Percentiles rank a stretch among this genome's conserved stretches.
These are phyloP conservation scores for Reticulitermes lucifugus DNA, from an alignment of 2,888 invertebrate genomes.

Conservation along the genomic window DNA sequence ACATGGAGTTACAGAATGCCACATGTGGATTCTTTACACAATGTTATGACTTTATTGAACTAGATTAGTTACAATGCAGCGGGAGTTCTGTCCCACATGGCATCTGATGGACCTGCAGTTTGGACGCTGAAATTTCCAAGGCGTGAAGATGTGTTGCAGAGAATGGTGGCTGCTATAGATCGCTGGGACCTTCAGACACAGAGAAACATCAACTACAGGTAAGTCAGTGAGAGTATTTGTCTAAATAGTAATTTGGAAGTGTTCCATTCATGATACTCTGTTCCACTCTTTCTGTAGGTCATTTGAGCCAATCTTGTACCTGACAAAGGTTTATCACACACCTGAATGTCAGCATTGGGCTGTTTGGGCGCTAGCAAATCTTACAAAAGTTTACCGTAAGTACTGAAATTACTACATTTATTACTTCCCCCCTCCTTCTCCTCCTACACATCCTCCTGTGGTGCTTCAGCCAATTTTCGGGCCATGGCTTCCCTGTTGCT, in stretches of 20 bases:
- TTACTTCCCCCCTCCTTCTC: too few relatives aligned
- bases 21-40: too few relatives aligned
- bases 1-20: too few relatives aligned
- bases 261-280: background rate
- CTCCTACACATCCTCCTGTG: too few relatives aligned
- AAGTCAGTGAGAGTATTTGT: background rate
- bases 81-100: slow-evolving; percentile 95
- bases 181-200: slow-evolving; percentile 89
- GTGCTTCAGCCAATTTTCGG: too few relatives aligned
- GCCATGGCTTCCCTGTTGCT: too few relatives aligned
- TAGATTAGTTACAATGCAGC: slow-evolving; percentile 95
- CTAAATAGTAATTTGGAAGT: background rate
- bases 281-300: slow-evolving; percentile 67
- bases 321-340: slow-evolving; percentile 86
- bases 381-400: slow-evolving; percentile 93
- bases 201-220: slow-evolving; percentile 94
- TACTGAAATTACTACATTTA: slow-evolving; percentile 57
- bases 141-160: slow-evolving; percentile 76
- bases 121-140: slow-evolving; percentile 84
- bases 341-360: slow-evolving; percentile 97
- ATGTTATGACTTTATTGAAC: too few relatives aligned
- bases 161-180: slow-evolving; percentile 85
- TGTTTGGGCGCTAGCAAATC: slow-evolving; percentile 96
- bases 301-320: slow-evolving; percentile 91
- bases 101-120: slow-evolving; percentile 86